phyloP scores from a whole-genome alignment of 2,113 vertebrate species.

The Larimichthys polyactis region DNA sequence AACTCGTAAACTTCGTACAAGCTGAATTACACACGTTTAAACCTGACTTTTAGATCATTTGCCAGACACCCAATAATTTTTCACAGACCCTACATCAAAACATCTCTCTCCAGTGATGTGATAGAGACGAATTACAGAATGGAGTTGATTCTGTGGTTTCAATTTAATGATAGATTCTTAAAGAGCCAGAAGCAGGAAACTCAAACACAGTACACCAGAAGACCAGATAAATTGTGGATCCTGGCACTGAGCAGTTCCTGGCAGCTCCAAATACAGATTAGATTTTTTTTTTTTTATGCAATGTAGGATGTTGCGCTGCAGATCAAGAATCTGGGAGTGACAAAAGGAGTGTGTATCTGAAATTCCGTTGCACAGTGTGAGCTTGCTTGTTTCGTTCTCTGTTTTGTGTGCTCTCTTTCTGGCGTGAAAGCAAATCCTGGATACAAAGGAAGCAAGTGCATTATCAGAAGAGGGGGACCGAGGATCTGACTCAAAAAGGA shows the following conservation, averaged over 20 bases:
- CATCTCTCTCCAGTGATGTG: slow-evolving; percentile 22
- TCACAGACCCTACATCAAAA: slow-evolving; percentile 39
- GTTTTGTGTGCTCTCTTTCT: not conserved
- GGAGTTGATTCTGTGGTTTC: slow-evolving; percentile 48
- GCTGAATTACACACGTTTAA: slow-evolving; percentile 52
- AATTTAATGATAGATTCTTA: slow-evolving; percentile 52
- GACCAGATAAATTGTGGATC: slow-evolving; percentile 38
- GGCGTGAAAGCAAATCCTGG: not conserved
- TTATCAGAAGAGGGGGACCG: not conserved
- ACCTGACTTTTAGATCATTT: slow-evolving; percentile 28
- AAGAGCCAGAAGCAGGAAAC: slow-evolving; percentile 14
- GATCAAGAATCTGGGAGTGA: slow-evolving; percentile 29
- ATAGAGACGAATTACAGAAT: slow-evolving; percentile 57
- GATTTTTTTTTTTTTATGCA: slow-evolving; percentile 25
- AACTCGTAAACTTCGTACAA: slow-evolving; percentile 49
- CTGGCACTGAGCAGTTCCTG: slow-evolving; percentile 38
- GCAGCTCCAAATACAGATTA: slow-evolving; percentile 37
- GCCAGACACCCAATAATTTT: slow-evolving; percentile 37
- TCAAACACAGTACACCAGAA: slow-evolving; percentile 22
- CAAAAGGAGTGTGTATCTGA: slow-evolving; percentile 22
- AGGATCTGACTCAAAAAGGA: not conserved
- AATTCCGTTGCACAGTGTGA: slow-evolving; percentile 2
- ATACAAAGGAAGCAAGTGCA: slow-evolving; percentile 7
- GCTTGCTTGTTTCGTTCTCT: not conserved
- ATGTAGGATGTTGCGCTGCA: slow-evolving; percentile 31